phyloP scores from a whole-genome alignment of 2,113 vertebrate genomes.

The Leucoraja erinaceus region DNA sequence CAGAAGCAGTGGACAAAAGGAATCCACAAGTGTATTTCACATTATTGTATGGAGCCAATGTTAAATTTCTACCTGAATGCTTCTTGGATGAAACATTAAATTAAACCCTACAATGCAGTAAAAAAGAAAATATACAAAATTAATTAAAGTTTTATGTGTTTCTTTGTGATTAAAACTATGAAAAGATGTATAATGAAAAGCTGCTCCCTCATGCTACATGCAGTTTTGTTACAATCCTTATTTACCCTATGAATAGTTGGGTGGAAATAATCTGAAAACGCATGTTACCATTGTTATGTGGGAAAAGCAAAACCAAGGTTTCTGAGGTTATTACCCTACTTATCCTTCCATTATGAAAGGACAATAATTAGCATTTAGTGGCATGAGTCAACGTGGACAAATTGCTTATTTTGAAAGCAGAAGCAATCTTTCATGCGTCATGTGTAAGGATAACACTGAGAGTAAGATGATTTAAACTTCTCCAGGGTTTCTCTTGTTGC shows the following conservation, averaged over 20 bases:
- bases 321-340: background rate
- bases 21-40: no score
- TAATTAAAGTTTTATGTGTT: background rate
- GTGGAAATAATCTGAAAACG: background rate
- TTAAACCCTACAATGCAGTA: background rate
- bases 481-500: background rate
- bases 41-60: no score
- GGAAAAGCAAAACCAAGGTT: background rate
- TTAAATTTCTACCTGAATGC: background rate
- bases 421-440: background rate
- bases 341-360: background rate
- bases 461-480: background rate
- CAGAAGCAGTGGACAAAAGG: no score
- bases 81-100: background rate
- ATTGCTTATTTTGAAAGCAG: background rate
- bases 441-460: background rate
- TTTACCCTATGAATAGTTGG: no score
- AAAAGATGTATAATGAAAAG: background rate
- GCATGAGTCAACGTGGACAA: background rate
- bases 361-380: background rate
- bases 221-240: no score
- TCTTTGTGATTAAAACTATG: background rate
- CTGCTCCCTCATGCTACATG: background rate
- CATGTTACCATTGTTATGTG: background rate
- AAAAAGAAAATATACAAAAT: background rate